Evolutionary conservation across 2,888 invertebrate species (phyloP).

Genomic region (Noctuana brunneofusca): DNA sequence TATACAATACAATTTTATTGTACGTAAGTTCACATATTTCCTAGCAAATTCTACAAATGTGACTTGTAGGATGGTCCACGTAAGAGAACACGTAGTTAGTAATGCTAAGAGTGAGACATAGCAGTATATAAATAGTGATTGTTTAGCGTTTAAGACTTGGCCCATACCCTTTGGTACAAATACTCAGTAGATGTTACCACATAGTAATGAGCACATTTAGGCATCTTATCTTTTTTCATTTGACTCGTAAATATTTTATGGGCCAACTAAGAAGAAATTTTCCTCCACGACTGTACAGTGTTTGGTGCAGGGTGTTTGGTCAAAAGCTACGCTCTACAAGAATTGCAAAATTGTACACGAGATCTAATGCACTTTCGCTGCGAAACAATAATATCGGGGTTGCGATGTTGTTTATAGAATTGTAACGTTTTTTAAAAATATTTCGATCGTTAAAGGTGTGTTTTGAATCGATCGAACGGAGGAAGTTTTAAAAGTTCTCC

Average conservation of each 20-base stretch:
- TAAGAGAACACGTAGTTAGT: conserved; percentile 50
- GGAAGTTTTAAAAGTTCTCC: neutral
- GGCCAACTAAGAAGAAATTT: conserved; percentile 13
- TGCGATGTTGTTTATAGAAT: conserved; percentile 13
- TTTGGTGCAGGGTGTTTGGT: conserved; percentile 11
- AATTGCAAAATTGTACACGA: neutral
- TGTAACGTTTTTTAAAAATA: conserved; percentile 32
- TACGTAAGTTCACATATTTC: conserved; percentile 27
- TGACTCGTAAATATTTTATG: conserved; percentile 35
- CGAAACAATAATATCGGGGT: conserved; percentile 5
- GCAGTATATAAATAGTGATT: conserved; percentile 51
- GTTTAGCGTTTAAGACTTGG: conserved; percentile 53
- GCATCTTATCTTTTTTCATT: conserved; percentile 53
- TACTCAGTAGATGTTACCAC: conserved; percentile 77
- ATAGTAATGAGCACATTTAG: conserved; percentile 47
- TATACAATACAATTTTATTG: conserved; percentile 19
- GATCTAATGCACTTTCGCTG: conserved; percentile 17
- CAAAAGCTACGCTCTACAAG: neutral
- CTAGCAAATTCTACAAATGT: conserved; percentile 31
- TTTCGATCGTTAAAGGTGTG: conserved; percentile 25
- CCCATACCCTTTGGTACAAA: conserved; percentile 75
- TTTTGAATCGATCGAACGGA: conserved; percentile 25
- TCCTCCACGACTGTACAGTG: conserved; percentile 18
- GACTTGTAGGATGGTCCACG: conserved; percentile 51
- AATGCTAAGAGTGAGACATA: conserved; percentile 71